These are phyloP conservation scores for Halocynthia aurantium DNA, from an alignment of 23 tunicate genomes.

Conservation along the genomic window DNA sequence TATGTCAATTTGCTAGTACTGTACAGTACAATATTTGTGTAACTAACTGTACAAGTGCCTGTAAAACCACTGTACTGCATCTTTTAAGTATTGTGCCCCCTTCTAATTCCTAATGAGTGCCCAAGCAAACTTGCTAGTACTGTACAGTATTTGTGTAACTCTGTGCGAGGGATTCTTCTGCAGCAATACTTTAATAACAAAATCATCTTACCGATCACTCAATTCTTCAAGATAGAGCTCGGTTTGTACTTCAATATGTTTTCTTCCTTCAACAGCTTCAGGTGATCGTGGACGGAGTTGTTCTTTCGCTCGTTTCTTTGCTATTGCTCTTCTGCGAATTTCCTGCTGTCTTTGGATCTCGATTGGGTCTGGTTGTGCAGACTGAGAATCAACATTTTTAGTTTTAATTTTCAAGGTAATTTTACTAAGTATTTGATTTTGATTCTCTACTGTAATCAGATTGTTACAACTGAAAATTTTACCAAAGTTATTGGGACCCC, in stretches of 20 bases:
- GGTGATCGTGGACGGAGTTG: constrained; percentile 81
- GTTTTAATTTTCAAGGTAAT: no score
- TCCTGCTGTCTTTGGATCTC: constrained; percentile 90
- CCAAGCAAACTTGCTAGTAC: no score
- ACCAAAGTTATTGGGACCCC: not conserved
- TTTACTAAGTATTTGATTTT: no score
- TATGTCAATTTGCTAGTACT: no score
- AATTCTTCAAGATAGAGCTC: constrained; percentile 91
- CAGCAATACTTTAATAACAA: not conserved
- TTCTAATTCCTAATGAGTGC: no score
- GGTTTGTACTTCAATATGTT: constrained; percentile 86
- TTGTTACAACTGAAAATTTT: not conserved
- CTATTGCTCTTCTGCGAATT: constrained; percentile 79
- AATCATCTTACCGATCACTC: constrained; percentile 36
- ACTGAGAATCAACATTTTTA: not conserved
- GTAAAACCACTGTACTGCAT: no score
- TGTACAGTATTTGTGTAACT: no score
- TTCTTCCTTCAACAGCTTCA: constrained; percentile 83
- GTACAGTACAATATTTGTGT: no score
- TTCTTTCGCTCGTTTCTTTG: constrained; percentile 84
- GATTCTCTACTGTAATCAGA: not conserved
- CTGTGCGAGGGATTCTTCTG: no score
- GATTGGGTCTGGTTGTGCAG: constrained; percentile 86
- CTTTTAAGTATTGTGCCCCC: no score
- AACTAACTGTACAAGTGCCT: no score